Evolutionary conservation across 2,888 invertebrate species (phyloP).

Genomic region (Papilio gigon): DNA sequence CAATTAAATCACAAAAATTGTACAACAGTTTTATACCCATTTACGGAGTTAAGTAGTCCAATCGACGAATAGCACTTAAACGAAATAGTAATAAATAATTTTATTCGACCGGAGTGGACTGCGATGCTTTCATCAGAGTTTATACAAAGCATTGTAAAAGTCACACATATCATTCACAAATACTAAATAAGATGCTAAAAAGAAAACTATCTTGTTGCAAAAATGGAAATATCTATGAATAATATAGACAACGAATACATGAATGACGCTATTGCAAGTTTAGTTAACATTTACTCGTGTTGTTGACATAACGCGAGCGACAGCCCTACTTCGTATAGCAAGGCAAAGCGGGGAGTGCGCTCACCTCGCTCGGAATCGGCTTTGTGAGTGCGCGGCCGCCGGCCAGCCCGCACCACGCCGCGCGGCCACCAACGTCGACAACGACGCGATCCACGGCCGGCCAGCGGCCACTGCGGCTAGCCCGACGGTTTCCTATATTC

Average conservation of each 20-base stretch:
- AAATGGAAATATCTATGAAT: no score
- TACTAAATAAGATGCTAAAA: no score
- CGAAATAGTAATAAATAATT: no score
- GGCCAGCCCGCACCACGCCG: slow-evolving; percentile 59
- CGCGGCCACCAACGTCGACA: slow-evolving; percentile 75
- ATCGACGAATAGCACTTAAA: no score
- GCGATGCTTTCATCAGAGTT: no score
- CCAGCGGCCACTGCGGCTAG: slow-evolving; percentile 75
- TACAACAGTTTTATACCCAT: no score
- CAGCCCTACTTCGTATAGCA: slow-evolving; percentile 32
- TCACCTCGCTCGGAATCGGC: slow-evolving; percentile 44
- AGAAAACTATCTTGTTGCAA: no score
- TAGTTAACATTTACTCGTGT: background rate
- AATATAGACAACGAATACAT: no score
- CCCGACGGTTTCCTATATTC: slow-evolving; percentile 74
- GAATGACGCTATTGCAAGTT: background rate
- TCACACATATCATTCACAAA: no score
- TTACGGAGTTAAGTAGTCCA: no score
- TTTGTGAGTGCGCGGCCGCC: slow-evolving; percentile 61
- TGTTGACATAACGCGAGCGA: background rate
- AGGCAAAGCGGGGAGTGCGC: slow-evolving; percentile 36
- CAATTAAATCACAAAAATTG: background rate
- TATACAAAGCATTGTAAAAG: no score
- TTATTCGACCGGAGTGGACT: no score
- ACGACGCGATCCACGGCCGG: slow-evolving; percentile 79